Percentiles rank a stretch among this genome's conserved stretches.
These are phyloP conservation scores for Pangasius mekongensis DNA, from an alignment of 2,797 vertebrate genomes.

Conservation along the genomic window DNA sequence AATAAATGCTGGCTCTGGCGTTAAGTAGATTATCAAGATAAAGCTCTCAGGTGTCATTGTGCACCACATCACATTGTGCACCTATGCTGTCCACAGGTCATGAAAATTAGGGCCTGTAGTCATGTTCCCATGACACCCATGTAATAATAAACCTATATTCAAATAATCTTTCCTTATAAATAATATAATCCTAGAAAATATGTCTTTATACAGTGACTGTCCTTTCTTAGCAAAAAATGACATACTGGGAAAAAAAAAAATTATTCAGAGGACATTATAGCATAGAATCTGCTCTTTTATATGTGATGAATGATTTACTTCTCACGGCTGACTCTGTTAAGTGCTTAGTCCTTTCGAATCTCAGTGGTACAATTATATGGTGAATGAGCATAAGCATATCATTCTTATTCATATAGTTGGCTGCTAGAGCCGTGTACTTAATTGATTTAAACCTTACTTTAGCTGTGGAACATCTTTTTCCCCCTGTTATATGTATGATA, in stretches of 20 bases:
- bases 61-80: neutral
- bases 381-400: neutral
- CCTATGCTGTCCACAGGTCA: neutral
- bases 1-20: neutral
- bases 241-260: too few species aligned
- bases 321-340: constrained; percentile 1
- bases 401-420: neutral
- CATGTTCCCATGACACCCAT: neutral
- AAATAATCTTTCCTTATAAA: neutral
- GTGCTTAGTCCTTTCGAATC: neutral
- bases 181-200: neutral
- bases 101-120: neutral
- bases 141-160: neutral
- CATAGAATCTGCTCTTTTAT: neutral
- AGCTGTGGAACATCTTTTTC: neutral
- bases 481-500: neutral
- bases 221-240: neutral
- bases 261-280: neutral
- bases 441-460: neutral
- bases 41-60: neutral
- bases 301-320: neutral
- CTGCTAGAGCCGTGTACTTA: neutral
- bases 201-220: neutral
- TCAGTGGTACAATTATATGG: neutral
- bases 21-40: neutral